Base-by-base conservation (phyloP, 2,797 vertebrate genomes). In the Sebastiscus tertius region DNA sequence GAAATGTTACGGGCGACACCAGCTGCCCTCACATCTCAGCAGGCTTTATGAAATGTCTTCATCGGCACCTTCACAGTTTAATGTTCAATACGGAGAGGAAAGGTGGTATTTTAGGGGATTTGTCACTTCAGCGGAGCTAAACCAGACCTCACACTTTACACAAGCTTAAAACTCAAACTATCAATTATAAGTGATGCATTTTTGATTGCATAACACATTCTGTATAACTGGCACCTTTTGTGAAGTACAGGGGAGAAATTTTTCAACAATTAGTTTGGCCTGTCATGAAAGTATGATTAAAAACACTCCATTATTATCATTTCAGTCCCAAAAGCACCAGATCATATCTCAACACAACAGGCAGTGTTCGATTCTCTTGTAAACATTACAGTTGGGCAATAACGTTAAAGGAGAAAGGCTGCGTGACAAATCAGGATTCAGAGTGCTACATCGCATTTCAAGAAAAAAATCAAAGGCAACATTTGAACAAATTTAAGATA, bases 351-450 rank as follows among this genome's bases (percentile, higher is more conserved):
- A 75, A 56, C 84, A 87, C 80, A 87, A 70, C 72, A 88, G 93
- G 93, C 90, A 92, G 90, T 92, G 88, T 86, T 90, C 79, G 56
- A 86, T 87, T 87, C 31, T 80, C 59, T 79, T 92, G 92, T 93
- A 92, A 94, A 93, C 90, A 84, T 87, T 68, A 73, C 74, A 82
- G 65, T 65, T 69, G 86, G 82, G 54, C 18, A 58, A 79, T 58
- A 74, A 59, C 18, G 70, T 61, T 79, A 69, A 20, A 77, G 84
- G 78, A 85, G 63, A 49, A 74, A 84, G 82, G 77, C 70, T 83
- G 73, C 64, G 79, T 27, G 27, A 85, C 46, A 60, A 76, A 61
- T 65, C 55, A 64, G 63, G 59, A 76, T 33, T 81, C 72, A 82
- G 60, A 64, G 55, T 58, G 72, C 63, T 78, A 65, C 60, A 60